Evolutionary conservation across 2,888 invertebrate species (phyloP).

Genomic region (Amaurobius ferox): DNA sequence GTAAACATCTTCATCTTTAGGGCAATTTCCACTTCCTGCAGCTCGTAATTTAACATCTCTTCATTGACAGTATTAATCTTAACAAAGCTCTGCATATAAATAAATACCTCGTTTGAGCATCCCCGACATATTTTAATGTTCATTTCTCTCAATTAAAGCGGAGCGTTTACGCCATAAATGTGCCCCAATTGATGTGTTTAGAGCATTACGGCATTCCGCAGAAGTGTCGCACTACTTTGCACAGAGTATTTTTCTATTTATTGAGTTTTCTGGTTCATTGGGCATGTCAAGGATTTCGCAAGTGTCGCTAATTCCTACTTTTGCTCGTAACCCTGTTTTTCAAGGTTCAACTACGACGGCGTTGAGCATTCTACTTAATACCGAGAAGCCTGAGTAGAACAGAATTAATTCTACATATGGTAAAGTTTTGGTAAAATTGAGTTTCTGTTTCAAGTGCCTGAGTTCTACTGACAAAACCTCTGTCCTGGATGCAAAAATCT

Average conservation of each 20-base stretch:
- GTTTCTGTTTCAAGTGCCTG: too few relatives aligned
- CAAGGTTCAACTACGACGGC: not conserved
- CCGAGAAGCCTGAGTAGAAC: too few relatives aligned
- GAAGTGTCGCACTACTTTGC: not conserved
- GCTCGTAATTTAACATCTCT: too few relatives aligned
- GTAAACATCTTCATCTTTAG: too few relatives aligned
- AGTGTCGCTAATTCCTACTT: not conserved
- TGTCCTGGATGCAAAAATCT: not conserved
- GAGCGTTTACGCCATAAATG: not conserved
- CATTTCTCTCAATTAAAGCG: not conserved
- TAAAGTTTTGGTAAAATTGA: too few relatives aligned
- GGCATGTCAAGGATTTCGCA: not conserved
- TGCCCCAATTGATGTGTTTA: not conserved
- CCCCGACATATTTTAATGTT: not conserved
- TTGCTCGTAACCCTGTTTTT: not conserved
- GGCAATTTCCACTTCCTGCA: not conserved
- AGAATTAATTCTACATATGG: too few relatives aligned
- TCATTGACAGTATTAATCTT: too few relatives aligned
- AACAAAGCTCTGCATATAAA: too few relatives aligned
- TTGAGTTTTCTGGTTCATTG: not conserved
- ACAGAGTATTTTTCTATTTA: not conserved
- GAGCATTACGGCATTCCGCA: too few relatives aligned
- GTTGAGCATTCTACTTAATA: too few relatives aligned
- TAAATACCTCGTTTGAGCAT: too few relatives aligned
- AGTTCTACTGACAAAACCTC: not conserved